Percentiles rank a stretch among this genome's conserved stretches.
phyloP scores from a whole-genome alignment of 2,797 vertebrate species.

The Alfaro cultratus region DNA sequence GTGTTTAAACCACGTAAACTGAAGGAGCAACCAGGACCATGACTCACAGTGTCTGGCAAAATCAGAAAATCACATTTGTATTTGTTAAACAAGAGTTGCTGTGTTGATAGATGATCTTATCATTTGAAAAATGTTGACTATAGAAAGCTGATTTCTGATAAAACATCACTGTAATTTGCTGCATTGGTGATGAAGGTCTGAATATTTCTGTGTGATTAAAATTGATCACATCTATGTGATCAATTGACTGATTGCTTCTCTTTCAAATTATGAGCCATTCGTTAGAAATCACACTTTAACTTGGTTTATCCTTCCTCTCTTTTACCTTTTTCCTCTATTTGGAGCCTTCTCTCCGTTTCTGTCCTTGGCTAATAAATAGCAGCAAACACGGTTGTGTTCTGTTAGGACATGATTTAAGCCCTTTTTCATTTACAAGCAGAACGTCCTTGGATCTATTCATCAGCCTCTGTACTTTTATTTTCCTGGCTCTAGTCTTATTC shows the following conservation, averaged over 20 bases:
- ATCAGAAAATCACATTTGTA: background rate
- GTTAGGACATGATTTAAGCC: background rate
- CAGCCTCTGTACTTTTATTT: background rate
- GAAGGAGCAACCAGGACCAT: background rate
- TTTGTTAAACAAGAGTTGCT: background rate
- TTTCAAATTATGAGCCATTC: background rate
- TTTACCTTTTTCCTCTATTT: background rate
- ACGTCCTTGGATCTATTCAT: background rate
- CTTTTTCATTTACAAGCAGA: conserved; percentile 1
- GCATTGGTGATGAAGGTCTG: background rate
- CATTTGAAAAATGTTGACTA: background rate
- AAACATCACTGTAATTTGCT: background rate
- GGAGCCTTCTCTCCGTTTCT: background rate
- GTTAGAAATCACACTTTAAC: background rate
- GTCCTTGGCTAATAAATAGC: background rate
- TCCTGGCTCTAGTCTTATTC: background rate
- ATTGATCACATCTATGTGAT: no score
- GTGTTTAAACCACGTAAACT: background rate
- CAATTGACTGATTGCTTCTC: background rate
- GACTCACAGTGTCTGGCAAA: background rate
- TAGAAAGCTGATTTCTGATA: background rate
- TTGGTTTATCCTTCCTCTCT: background rate
- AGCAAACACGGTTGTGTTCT: background rate
- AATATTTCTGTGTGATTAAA: background rate
- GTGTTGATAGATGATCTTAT: background rate